These are phyloP conservation scores for Morphnarchus princeps DNA, from an alignment of 2,113 vertebrate species.

Conservation along the genomic window DNA sequence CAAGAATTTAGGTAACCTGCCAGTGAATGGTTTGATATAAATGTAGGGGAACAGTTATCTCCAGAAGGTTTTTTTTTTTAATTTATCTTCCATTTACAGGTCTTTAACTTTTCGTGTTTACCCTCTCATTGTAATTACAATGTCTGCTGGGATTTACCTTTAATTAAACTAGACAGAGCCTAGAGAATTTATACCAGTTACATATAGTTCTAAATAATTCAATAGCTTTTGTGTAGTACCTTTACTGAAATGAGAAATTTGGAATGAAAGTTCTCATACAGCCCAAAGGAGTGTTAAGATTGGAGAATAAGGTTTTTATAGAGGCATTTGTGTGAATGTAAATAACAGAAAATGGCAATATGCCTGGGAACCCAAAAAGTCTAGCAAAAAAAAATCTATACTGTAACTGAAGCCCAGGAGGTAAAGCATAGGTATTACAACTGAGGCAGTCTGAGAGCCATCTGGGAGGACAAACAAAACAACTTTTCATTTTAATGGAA, in stretches of 20 bases:
- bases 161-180: constrained; percentile 1
- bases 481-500: not conserved
- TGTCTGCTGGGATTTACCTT: not conserved
- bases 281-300: not conserved
- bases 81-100: not conserved
- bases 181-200: not conserved
- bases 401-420: not conserved
- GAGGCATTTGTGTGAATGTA: not conserved
- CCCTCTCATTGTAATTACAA: not conserved
- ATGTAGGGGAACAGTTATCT: not conserved
- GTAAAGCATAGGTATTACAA: not conserved
- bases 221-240: not conserved
- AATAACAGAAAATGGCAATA: not conserved
- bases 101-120: not conserved
- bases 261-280: not conserved
- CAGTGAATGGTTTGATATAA: not conserved
- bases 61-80: not conserved
- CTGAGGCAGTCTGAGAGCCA: not conserved
- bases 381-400: not conserved
- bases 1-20: not conserved
- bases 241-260: not conserved
- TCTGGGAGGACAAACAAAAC: not conserved
- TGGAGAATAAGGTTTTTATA: not conserved
- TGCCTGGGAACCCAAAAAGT: not conserved
- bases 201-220: constrained; percentile 15